Evolutionary conservation across 2,113 vertebrate genomes (phyloP).

Genomic region (Myrmophylax atrothorax): DNA sequence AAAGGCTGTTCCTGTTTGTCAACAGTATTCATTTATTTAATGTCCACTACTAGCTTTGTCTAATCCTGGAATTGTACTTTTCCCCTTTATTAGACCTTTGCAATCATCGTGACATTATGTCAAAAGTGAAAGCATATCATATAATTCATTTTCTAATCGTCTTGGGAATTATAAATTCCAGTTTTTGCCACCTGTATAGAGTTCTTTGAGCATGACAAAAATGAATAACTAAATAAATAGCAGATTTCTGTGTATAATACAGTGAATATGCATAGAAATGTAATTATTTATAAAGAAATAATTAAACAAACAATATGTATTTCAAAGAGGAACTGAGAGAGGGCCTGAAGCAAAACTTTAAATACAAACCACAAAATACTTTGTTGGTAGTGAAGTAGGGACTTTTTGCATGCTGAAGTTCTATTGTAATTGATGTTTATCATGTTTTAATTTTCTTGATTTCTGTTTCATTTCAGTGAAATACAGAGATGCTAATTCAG

Average conservation of each 20-base stretch:
- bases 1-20: background rate
- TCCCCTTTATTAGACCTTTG: background rate
- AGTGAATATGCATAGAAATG: background rate
- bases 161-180: background rate
- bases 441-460: background rate
- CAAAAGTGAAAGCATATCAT: background rate
- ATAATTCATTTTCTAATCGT: background rate
- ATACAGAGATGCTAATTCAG: background rate
- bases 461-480: conserved; percentile 30
- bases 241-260: background rate
- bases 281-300: background rate
- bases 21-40: background rate
- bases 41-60: background rate
- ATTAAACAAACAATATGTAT: background rate
- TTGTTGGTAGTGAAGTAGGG: background rate
- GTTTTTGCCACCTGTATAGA: background rate
- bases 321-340: background rate
- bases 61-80: background rate
- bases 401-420: background rate
- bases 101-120: background rate
- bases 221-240: background rate
- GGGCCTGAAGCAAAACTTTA: background rate
- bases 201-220: background rate
- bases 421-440: background rate
- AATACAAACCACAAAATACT: background rate